phyloP scores from a whole-genome alignment of 2,888 invertebrate species.

The Resseliella maxima region DNA sequence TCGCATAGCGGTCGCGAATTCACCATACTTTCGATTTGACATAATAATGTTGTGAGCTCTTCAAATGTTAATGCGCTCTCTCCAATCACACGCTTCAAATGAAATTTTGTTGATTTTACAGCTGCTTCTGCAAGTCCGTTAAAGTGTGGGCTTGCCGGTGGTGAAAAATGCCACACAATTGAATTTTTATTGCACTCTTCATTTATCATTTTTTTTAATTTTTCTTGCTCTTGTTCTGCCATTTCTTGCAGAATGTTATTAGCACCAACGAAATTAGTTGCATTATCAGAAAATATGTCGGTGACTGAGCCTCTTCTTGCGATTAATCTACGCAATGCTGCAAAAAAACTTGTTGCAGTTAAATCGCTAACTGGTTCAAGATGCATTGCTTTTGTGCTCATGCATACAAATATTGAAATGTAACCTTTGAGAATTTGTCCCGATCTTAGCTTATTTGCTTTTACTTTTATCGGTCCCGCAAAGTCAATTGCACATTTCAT shows the following conservation, averaged over 20 bases:
- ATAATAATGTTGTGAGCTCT: background rate
- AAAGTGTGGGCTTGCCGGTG: background rate
- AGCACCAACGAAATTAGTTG: no score
- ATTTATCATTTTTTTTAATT: no score
- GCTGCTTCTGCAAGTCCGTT: background rate
- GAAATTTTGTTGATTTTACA: background rate
- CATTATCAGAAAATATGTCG: no score
- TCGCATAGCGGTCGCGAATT: background rate
- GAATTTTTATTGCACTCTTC: no score
- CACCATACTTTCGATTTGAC: background rate
- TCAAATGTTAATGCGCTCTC: background rate
- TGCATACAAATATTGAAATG: slow-evolving; percentile 61
- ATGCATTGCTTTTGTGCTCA: slow-evolving; percentile 59
- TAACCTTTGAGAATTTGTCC: slow-evolving; percentile 60
- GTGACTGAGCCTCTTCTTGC: slow-evolving; percentile 61
- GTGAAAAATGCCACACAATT: background rate
- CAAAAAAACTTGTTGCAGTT: slow-evolving; percentile 60
- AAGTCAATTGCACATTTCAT: slow-evolving; percentile 57
- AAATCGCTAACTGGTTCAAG: slow-evolving; percentile 58
- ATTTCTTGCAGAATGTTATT: no score
- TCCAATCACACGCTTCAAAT: background rate
- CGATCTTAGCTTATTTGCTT: slow-evolving; percentile 57
- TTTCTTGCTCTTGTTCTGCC: no score
- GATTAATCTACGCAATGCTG: slow-evolving; percentile 61
- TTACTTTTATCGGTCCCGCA: slow-evolving; percentile 59